Evolutionary conservation across 2,888 invertebrate species (phyloP).

Genomic region (Hyposoter dolosus): DNA sequence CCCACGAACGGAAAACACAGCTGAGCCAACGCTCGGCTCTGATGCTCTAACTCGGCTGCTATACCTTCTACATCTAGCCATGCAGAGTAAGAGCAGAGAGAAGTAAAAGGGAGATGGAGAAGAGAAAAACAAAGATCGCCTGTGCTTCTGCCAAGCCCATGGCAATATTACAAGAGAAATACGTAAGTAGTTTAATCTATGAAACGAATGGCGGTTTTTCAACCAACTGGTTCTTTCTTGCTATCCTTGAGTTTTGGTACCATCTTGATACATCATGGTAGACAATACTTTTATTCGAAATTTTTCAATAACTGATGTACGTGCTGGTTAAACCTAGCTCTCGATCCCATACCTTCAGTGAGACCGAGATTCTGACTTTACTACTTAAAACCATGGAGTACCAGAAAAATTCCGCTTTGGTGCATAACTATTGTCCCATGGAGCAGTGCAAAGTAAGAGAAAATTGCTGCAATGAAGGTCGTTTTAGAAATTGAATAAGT

Average conservation of each 20-base stretch:
- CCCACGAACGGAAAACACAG: conserved; percentile 83
- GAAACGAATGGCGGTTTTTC: conserved; percentile 59
- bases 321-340: not conserved
- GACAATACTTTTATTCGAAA: not conserved
- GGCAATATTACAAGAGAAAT: conserved; percentile 65
- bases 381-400: not conserved
- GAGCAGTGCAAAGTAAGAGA: not conserved
- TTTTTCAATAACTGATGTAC: not conserved
- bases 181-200: conserved; percentile 70
- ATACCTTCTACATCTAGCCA: conserved; percentile 81
- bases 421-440: not conserved
- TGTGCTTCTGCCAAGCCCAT: conserved; percentile 55
- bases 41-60: conserved; percentile 75
- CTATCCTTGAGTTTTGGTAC: not conserved
- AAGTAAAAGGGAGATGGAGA: conserved; percentile 43
- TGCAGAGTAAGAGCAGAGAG: conserved; percentile 67
- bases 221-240: conserved; percentile 39
- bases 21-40: conserved; percentile 82
- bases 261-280: conserved; percentile 15
- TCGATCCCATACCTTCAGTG: not conserved
- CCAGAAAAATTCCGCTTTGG: not conserved
- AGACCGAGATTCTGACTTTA: not conserved
- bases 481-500: not conserved
- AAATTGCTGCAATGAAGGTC: not conserved
- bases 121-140: conserved; percentile 40